Conservation (phyloP, 2,113 vertebrate species). For the Sylvilagus bachmani region DNA sequence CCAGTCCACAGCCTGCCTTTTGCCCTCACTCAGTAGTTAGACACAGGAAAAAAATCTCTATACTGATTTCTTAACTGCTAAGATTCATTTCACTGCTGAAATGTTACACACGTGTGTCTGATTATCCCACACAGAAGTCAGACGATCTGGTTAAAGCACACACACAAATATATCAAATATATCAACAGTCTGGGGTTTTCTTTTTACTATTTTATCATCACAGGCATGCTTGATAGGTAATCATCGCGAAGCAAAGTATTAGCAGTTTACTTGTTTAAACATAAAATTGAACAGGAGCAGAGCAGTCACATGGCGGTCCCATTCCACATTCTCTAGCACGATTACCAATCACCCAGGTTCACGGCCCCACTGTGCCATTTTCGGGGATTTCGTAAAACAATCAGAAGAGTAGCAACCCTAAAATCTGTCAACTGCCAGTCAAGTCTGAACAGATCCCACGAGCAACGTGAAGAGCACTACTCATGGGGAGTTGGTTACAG, state of each 20-base stretch:
- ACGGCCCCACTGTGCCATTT: neutral
- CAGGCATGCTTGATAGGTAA: slow-evolving; percentile 9
- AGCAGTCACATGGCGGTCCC: neutral
- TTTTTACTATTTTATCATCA: slow-evolving; percentile 15
- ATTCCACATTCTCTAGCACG: neutral
- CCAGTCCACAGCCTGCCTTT: slow-evolving; percentile 20
- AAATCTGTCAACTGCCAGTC: neutral
- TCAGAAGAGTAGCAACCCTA: neutral
- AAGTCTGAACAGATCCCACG: neutral
- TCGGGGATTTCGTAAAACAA: neutral
- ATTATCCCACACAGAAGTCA: slow-evolving; percentile 21
- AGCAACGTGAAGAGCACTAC: neutral
- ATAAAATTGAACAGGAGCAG: slow-evolving; percentile 9
- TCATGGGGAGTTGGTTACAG: neutral
- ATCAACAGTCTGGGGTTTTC: neutral
- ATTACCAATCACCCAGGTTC: neutral
- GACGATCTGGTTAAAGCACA: slow-evolving; percentile 21
- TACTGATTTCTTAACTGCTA: slow-evolving; percentile 5
- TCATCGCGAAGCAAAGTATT: neutral
- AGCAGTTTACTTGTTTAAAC: slow-evolving; percentile 20
- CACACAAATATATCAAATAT: slow-evolving; percentile 32
- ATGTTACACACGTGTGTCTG: neutral
- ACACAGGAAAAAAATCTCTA: slow-evolving; percentile 8
- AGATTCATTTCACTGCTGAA: slow-evolving; percentile 30
- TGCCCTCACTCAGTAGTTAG: neutral